Percentiles rank a stretch among this genome's conserved stretches.
Evolutionary conservation across 2,797 vertebrate species (phyloP).

Genomic region (Sciurus vulgaris): DNA sequence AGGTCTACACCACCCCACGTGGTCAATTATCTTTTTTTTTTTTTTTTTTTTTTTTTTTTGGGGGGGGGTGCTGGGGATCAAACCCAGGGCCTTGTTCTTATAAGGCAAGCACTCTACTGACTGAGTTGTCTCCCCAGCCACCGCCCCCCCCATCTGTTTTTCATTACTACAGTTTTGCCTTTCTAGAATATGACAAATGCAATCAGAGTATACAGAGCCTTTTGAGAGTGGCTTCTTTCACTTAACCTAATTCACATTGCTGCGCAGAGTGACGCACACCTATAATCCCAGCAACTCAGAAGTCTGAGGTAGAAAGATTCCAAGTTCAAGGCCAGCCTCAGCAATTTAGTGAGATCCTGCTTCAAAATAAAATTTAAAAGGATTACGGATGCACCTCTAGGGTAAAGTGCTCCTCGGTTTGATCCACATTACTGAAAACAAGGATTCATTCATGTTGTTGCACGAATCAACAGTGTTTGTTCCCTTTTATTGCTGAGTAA

Average conservation of each 20-base stretch:
- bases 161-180: neutral
- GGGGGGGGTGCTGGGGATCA: too few relatives aligned
- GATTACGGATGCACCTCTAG: neutral
- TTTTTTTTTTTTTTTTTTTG: too few relatives aligned
- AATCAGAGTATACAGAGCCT: neutral
- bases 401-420: neutral
- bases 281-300: too few relatives aligned
- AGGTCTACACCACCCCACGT: too few relatives aligned
- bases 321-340: neutral
- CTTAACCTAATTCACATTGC: neutral
- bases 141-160: neutral
- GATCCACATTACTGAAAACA: neutral
- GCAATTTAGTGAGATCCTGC: neutral
- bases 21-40: too few relatives aligned
- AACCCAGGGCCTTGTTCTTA: too few relatives aligned
- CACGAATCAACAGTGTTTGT: neutral
- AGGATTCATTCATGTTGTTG: neutral
- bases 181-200: neutral
- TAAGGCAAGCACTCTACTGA: too few relatives aligned
- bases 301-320: neutral
- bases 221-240: conserved; percentile 7
- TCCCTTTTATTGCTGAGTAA: neutral
- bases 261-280: neutral
- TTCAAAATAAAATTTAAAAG: neutral
- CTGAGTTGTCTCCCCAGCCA: too few relatives aligned